Base-by-base conservation (phyloP, 1,140 invertebrate species). In the Musca vetustissima region DNA sequence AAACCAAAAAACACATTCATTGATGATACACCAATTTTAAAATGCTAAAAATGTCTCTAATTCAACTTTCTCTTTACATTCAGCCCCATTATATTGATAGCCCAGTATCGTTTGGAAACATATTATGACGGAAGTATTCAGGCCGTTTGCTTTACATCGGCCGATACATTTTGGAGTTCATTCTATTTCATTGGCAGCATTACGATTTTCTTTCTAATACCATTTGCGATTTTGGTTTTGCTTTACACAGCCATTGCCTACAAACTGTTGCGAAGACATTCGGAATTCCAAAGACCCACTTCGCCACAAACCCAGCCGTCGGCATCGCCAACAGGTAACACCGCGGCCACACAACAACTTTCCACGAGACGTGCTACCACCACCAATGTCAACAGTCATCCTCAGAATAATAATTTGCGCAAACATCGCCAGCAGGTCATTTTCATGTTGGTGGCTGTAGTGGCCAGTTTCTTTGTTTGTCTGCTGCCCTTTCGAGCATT, bases 391-490 rank as follows among this genome's bases (percentile, higher is more conserved):
- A 76, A 68, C 66, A 75, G 76, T 24, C 78, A 80, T 57, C 78
- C 78, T 69, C 78, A 80, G 61, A 77, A 79, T 68, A 80, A 73
- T 32, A 74, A 74, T 19, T 66, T 72, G 36, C 67, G 66, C 9
- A 87, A 86, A 61, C 89, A 89, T 72, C 85, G 89, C 48, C 90
- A 89, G 73, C 89, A 90, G 83, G 88, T 90, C 4, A 91, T 96
- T 2, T 76, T 92, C 24, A 96, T 95, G 93, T 82, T 96, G 4
- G 92, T 90, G 1, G 91, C 92, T 0, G 93, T 97, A 0, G 93
- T 96, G 0, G 75, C 91, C 13, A 90, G 91, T 25, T 96, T 96
- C 82, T 96, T 96, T 80, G 81, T 95, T 25, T 95, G 93, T 74
- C 85, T 96, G 11, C 78, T 96, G 24, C 95, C 95, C 7, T 93